Evolutionary conservation across 2,797 vertebrate species (phyloP).

Genomic region (Clangula hyemalis): DNA sequence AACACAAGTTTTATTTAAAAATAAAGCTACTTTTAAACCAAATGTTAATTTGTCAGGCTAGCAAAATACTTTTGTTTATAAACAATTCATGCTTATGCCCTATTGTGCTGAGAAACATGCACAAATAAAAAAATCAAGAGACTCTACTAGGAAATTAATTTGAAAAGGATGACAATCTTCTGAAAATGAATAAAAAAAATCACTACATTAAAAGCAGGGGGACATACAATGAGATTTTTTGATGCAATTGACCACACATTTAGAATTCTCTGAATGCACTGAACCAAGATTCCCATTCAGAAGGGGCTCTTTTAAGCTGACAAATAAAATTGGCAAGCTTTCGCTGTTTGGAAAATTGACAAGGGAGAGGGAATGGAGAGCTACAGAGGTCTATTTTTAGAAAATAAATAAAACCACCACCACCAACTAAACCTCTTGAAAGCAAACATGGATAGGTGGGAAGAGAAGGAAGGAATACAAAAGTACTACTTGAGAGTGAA

Average conservation of each 20-base stretch:
- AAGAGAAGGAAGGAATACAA: neutral
- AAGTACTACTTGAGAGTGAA: neutral
- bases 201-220: neutral
- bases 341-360: neutral
- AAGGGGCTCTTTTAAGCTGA: neutral
- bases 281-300: neutral
- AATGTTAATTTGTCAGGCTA: neutral
- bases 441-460: neutral
- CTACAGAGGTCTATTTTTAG: neutral
- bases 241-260: neutral
- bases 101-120: neutral
- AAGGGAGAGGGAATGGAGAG: neutral
- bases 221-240: neutral
- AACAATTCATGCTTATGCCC: neutral
- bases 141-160: neutral
- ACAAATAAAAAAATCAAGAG: neutral
- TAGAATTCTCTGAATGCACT: neutral
- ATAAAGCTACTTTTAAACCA: neutral
- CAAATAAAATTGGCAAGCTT: neutral
- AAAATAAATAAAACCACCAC: neutral
- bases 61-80: neutral
- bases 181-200: neutral
- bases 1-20: neutral
- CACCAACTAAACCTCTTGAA: neutral
- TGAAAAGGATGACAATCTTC: neutral